phyloP scores from a whole-genome alignment of 2,113 vertebrate species.

The Balaeniceps rex region DNA sequence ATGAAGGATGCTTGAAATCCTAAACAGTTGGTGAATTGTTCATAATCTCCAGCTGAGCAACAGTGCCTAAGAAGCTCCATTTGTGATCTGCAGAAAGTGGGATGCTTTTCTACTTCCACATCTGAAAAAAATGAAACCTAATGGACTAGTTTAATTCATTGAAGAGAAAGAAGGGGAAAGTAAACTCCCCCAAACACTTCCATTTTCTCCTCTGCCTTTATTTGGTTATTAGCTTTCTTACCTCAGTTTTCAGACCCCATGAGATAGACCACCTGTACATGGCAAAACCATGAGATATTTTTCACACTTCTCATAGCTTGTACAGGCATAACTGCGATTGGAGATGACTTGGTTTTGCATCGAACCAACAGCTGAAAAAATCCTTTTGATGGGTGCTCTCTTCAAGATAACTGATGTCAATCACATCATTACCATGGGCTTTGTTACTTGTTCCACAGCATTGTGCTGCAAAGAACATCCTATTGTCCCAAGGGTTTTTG shows the following conservation, averaged over 20 bases:
- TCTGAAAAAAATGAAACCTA: neutral
- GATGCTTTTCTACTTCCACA: neutral
- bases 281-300: neutral
- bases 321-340: slow-evolving; percentile 35
- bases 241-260: neutral
- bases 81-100: neutral
- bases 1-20: neutral
- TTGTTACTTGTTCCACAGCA: slow-evolving; percentile 31
- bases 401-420: slow-evolving; percentile 41
- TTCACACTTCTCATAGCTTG: neutral
- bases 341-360: neutral
- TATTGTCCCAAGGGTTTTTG: neutral
- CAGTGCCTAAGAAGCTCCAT: neutral
- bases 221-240: neutral
- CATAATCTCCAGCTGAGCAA: slow-evolving; percentile 5
- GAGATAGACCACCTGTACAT: neutral
- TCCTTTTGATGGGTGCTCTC: neutral
- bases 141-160: neutral
- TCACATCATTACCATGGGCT: neutral
- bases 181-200: neutral
- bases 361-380: slow-evolving; percentile 6
- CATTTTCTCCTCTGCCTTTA: neutral
- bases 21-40: neutral
- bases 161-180: no score
- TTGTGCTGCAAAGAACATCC: slow-evolving; percentile 27